Evolutionary conservation across 2,797 vertebrate species (phyloP), one percentile per base, ranked within the genome.

Genomic region (Epinephelus malabaricus): DNA sequence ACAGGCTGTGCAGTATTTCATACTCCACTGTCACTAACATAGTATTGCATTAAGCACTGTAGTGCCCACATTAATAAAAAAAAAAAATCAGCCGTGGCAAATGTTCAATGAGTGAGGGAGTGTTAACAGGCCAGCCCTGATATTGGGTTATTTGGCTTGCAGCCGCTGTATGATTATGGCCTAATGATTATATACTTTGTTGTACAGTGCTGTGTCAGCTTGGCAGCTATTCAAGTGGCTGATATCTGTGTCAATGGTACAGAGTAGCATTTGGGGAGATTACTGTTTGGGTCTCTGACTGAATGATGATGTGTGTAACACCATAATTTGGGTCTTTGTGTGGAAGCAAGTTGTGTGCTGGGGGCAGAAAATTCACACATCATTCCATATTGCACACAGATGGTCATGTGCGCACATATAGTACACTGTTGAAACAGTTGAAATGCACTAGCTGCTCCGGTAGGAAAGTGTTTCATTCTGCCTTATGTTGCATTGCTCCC

Each of bases 121-220:
- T 63, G 56, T 76, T 60, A 78, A 70, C 49, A 45, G 30, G 60
- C 66, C 67, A 45, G 51, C 17, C 4, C 64, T 76, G 68, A 83
- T 86, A 76, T 65, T 77, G 74, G 72, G 47, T 73, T 76, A 74
- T 86, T 81, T 88, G 84, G 85, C 85, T 21, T 55, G 56, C 47
- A 73, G 78, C 68, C n/a, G 23, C 34, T 79, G 78, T 69, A 69
- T 78, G 79, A 90, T 87, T 81, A 84, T 30, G 50, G 70, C 53
- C 43, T 86, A 82, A 86, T 90, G 83, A 88, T 87, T 68, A 86
- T 88, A 82, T 83, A 81, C 69, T 86, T 80, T 79, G 72, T 81
- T 78, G 53, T 81, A 82, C 49, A 38, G 30, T 62, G 84, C 83
- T 81, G 83, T 65, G 78, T 91, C 74, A 84, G 85, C 84, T 83